phyloP scores from a whole-genome alignment of 2,797 vertebrate species.

The Jordanella pulchra region DNA sequence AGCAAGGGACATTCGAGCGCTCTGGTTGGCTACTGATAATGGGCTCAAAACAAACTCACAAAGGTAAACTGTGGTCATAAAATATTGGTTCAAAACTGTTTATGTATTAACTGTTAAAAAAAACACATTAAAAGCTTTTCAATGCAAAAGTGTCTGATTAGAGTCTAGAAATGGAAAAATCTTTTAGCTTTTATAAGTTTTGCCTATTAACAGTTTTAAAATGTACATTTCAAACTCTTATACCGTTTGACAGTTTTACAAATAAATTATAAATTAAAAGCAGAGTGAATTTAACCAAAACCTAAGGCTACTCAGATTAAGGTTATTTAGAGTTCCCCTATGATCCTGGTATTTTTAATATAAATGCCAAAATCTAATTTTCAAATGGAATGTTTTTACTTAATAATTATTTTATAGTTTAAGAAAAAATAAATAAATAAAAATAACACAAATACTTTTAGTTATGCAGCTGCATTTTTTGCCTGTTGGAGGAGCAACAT shows the following conservation, averaged over 20 bases:
- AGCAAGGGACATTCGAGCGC: neutral
- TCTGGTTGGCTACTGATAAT: constrained; percentile 2
- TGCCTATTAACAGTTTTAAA: too few species aligned
- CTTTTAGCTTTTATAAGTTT: too few species aligned
- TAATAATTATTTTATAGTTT: neutral
- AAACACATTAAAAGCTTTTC: too few species aligned
- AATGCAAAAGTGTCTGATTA: too few species aligned
- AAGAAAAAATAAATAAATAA: too few species aligned
- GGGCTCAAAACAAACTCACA: neutral
- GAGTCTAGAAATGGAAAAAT: too few species aligned
- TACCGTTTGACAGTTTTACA: neutral
- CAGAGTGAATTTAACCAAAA: neutral
- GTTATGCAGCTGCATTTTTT: too few species aligned
- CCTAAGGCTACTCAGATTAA: neutral
- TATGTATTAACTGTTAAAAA: too few species aligned
- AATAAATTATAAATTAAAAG: neutral
- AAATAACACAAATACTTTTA: too few species aligned
- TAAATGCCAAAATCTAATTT: neutral
- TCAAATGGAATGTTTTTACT: neutral
- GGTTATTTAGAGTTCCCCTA: neutral
- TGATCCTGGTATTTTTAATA: neutral
- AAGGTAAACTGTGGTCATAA: neutral
- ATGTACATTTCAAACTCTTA: too few species aligned
- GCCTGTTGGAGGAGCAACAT: too few species aligned
- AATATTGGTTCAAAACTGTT: neutral